Evolutionary conservation across 2,113 vertebrate genomes (phyloP), one percentile per base, ranked within the genome.

Genomic region (Xyrauchen texanus): DNA sequence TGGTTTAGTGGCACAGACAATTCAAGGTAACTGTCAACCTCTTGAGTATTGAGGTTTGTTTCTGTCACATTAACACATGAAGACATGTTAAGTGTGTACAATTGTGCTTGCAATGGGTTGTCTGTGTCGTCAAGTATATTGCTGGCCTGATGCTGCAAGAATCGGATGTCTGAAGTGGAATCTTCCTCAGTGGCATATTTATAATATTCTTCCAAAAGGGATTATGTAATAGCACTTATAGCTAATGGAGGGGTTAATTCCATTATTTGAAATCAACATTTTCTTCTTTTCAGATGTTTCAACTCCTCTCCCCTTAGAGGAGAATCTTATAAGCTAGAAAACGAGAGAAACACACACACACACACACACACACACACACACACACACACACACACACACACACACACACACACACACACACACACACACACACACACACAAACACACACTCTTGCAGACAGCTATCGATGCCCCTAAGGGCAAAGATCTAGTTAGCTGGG

Each of bases 401-500:
- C 21, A 49, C 21, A 34, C 21, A 34, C 63, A 73, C 46, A 68
- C 69, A 21, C 6, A 34, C 15, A 57, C 21, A 34, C 21, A 34
- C 21, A 34, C 21, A 34, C 21, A 34, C 21, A 34, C 21, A 34
- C 21, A 34, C 21, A 49, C 21, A 34, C 21, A 34, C 63, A 73
- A 21, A 68, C 69, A 21, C 6, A 34, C 15, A 66, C 10, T 68
- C 71, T 49, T 5, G n/a, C 16, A 82, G 68, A 60, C 75, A 44
- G 53, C 4, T 68, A 66, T 60, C 46, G 16, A 63, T 78, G 69
- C 78, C 78, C 44, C 53, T 34, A 80, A 68, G 78, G 21, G 60
- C 61, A 51, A 15, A 78, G 49, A 78, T 78, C 76, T 74, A 53
- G 55, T 79, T 75, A 82, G 49, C 16, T 49, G 60, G 61, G 60